Percentiles rank a stretch among this genome's conserved stretches.
Conservation (phyloP, 1,140 invertebrate genomes). For the Vanessa atalanta region DNA sequence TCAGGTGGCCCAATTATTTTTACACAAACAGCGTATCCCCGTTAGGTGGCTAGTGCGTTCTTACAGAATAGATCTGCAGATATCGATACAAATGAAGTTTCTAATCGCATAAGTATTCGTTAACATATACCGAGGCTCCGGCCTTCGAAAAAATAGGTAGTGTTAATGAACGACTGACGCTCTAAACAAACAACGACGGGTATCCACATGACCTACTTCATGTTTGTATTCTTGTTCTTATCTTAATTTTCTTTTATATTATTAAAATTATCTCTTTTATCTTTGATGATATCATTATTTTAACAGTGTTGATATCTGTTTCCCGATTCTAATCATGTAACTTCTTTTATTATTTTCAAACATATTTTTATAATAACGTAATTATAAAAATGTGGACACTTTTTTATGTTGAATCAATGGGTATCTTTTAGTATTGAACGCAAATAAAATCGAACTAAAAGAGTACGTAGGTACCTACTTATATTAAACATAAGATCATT, state of each 20-base stretch:
- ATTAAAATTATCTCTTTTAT: slow-evolving; percentile 52
- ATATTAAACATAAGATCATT: no score
- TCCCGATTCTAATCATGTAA: neutral
- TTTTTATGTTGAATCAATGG: no score
- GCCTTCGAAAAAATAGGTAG: slow-evolving; percentile 51
- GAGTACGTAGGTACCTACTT: no score
- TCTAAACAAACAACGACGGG: slow-evolving; percentile 47
- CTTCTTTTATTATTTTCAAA: no score
- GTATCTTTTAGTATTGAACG: no score
- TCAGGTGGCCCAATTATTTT: no score
- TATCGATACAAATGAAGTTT: slow-evolving; percentile 7
- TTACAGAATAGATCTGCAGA: neutral
- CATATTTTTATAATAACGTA: no score
- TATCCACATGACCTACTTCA: slow-evolving; percentile 53
- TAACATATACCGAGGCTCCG: slow-evolving; percentile 38
- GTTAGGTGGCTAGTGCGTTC: no score
- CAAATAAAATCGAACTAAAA: no score
- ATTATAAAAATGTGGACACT: no score
- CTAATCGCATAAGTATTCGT: slow-evolving; percentile 14
- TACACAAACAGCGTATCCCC: neutral
- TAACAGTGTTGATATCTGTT: neutral
- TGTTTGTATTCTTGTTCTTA: slow-evolving; percentile 44
- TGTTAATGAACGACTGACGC: slow-evolving; percentile 52
- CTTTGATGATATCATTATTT: slow-evolving; percentile 41
- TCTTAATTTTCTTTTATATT: slow-evolving; percentile 54